Percentiles rank a stretch among this genome's conserved stretches.
Evolutionary conservation across 2,888 invertebrate genomes (phyloP).

Genomic region (Drosophila koepferae): DNA sequence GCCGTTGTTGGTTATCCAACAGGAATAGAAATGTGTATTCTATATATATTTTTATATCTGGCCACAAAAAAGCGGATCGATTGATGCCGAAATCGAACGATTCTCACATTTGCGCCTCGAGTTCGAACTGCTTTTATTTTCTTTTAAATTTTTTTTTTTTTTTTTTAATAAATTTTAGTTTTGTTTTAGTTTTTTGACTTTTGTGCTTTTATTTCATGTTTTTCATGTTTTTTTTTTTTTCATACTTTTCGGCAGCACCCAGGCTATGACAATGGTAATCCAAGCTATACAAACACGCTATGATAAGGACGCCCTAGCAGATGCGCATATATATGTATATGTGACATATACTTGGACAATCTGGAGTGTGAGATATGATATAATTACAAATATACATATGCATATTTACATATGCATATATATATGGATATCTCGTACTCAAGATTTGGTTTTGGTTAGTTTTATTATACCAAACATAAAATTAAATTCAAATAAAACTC

Average conservation of each 20-base stretch:
- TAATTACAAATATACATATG: neutral
- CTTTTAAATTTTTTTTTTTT: slow-evolving; percentile 4
- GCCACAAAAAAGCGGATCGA: slow-evolving; percentile 49
- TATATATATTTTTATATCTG: slow-evolving; percentile 28
- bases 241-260: slow-evolving; percentile 55
- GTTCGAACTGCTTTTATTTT: slow-evolving; percentile 13
- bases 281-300: slow-evolving; percentile 39
- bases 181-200: slow-evolving; percentile 18
- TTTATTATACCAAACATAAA: too few species aligned
- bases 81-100: slow-evolving; percentile 59
- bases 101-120: slow-evolving; percentile 67
- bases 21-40: slow-evolving; percentile 5
- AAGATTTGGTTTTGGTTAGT: neutral
- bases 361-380: slow-evolving; percentile 3
- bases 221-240: too few species aligned
- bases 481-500: neutral
- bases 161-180: slow-evolving; percentile 4
- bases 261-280: slow-evolving; percentile 85
- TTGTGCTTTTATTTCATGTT: slow-evolving; percentile 7
- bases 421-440: slow-evolving; percentile 1
- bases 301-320: slow-evolving; percentile 16
- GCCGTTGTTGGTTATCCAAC: slow-evolving; percentile 32
- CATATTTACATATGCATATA: neutral
- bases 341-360: neutral
- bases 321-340: slow-evolving; percentile 5